A percentile compares a stretch with the other conserved stretches of the same genome.
Conservation (phyloP, 2,888 invertebrate species). For the Euzophera pinguis region DNA sequence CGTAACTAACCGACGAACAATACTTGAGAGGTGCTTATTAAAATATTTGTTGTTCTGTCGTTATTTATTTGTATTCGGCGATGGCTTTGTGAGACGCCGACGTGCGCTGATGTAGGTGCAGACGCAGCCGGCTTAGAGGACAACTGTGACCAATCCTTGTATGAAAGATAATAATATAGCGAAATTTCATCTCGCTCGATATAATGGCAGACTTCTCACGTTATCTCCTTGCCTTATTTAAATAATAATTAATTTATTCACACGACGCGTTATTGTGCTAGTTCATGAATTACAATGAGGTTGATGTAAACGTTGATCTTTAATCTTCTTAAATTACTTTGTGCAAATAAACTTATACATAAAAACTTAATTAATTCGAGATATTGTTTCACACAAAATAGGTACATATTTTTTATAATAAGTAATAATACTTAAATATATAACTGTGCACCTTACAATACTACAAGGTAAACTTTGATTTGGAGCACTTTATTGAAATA, state of each 20-base stretch:
- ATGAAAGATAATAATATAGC: constrained; percentile 63
- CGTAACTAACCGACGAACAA: constrained; percentile 65
- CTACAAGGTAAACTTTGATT: too few species aligned
- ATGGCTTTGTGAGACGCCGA: constrained; percentile 65
- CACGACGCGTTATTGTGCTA: constrained; percentile 12
- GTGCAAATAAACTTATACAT: background rate
- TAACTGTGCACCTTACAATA: too few species aligned
- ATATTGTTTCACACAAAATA: too few species aligned
- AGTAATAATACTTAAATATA: too few species aligned
- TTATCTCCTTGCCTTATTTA: constrained; percentile 5
- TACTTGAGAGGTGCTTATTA: constrained; percentile 75
- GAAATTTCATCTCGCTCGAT: constrained; percentile 40
- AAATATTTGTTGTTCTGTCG: constrained; percentile 77
- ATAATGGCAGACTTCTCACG: constrained; percentile 12
- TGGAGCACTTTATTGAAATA: too few species aligned
- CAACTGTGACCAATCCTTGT: constrained; percentile 65
- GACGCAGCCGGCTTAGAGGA: constrained; percentile 49
- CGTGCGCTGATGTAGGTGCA: constrained; percentile 56
- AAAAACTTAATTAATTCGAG: background rate
- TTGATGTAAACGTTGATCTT: constrained; percentile 6
- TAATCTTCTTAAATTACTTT: background rate
- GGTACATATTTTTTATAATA: too few species aligned
- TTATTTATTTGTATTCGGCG: constrained; percentile 75
- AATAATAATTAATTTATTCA: constrained; percentile 10
- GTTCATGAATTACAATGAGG: constrained; percentile 12